Evolutionary conservation across 1,140 invertebrate species (phyloP).

Genomic region (Archegozetes longisetosus): DNA sequence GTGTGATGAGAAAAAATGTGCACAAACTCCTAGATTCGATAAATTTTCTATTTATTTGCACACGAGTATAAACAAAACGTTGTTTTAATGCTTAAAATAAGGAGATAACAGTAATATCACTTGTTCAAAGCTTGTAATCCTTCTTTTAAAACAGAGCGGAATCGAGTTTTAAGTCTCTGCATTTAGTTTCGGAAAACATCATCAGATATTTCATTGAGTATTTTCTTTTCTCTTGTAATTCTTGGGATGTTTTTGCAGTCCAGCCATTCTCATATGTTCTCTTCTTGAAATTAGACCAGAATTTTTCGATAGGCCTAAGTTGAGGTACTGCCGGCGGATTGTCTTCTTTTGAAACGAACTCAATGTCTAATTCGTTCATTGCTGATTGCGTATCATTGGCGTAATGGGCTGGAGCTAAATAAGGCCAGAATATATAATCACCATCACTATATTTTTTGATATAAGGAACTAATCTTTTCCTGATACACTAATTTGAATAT

Average conservation of each 20-base stretch:
- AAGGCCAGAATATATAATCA: constrained; percentile 8
- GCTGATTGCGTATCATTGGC: neutral
- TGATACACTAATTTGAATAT: constrained; percentile 1
- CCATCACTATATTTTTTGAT: constrained; percentile 4
- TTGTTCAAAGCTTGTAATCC: too few species aligned
- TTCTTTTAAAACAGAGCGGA: too few species aligned
- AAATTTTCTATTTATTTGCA: too few species aligned
- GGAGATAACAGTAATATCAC: too few species aligned
- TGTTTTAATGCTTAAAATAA: too few species aligned
- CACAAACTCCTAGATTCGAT: too few species aligned
- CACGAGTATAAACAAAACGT: too few species aligned
- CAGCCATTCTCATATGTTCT: neutral
- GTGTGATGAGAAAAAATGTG: too few species aligned
- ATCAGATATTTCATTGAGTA: too few species aligned
- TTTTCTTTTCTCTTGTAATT: too few species aligned
- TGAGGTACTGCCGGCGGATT: constrained; percentile 6
- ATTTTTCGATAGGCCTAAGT: constrained; percentile 5
- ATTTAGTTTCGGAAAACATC: too few species aligned
- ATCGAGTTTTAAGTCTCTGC: too few species aligned
- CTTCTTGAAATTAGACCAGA: neutral
- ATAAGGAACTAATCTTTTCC: neutral
- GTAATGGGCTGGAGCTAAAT: constrained; percentile 6
- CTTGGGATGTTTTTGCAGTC: neutral
- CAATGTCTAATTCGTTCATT: neutral
- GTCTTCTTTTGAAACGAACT: neutral